Evolutionary conservation across 2,888 invertebrate species (phyloP).

Genomic region (Serripes groenlandicus): DNA sequence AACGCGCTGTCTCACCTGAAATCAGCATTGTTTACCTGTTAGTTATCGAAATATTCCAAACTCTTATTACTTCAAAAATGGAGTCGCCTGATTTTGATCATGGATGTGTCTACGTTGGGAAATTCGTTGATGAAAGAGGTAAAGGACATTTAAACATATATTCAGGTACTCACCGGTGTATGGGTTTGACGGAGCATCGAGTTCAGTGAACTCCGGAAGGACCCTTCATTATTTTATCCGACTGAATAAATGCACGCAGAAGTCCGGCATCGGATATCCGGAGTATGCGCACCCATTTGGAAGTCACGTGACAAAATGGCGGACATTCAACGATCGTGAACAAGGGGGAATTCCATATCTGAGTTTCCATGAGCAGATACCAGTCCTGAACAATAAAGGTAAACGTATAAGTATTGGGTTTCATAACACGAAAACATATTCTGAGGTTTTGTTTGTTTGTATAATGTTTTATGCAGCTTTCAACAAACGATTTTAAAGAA

Average conservation of each 20-base stretch:
- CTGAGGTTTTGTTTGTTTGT: background rate
- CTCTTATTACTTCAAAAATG: too few relatives aligned
- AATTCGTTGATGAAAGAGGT: too few relatives aligned
- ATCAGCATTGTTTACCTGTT: too few relatives aligned
- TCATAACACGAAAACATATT: background rate
- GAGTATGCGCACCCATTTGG: constrained; percentile 47
- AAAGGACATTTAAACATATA: too few relatives aligned
- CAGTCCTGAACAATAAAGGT: constrained; percentile 42
- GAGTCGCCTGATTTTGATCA: too few relatives aligned
- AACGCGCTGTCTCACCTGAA: too few relatives aligned
- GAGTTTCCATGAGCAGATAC: constrained; percentile 54
- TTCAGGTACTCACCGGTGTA: constrained; percentile 27
- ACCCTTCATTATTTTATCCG: constrained; percentile 43
- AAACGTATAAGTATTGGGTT: background rate
- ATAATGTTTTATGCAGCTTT: background rate
- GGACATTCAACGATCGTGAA: constrained; percentile 46
- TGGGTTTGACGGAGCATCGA: constrained; percentile 41
- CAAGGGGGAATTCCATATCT: constrained; percentile 37
- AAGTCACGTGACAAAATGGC: constrained; percentile 53
- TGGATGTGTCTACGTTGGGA: too few relatives aligned
- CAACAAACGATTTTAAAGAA: too few relatives aligned
- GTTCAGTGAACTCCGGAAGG: constrained; percentile 31
- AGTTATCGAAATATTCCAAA: too few relatives aligned
- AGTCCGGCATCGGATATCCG: constrained; percentile 15
- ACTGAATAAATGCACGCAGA: constrained; percentile 25